Evolutionary conservation across 1,140 invertebrate species (phyloP).

Genomic region (Lysiphlebus fabarum): DNA sequence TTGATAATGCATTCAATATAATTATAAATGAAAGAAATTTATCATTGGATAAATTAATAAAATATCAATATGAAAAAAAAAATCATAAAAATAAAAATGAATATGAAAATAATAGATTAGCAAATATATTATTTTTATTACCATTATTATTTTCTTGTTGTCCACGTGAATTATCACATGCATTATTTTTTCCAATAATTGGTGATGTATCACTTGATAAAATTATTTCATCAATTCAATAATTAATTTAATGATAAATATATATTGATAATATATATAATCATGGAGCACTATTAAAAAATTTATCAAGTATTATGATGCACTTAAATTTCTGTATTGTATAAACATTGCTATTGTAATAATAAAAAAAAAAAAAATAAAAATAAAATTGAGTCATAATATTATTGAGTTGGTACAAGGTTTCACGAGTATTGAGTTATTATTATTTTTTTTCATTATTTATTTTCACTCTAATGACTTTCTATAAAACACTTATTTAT

Average conservation of each 20-base stretch:
- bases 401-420: neutral
- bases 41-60: conserved; percentile 35
- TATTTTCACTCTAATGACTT: too few relatives aligned
- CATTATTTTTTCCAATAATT: conserved; percentile 46
- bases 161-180: conserved; percentile 36
- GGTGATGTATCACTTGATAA: conserved; percentile 40
- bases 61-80: neutral
- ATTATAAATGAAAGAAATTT: conserved; percentile 34
- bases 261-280: conserved; percentile 12
- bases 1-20: conserved; percentile 19
- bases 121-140: conserved; percentile 40
- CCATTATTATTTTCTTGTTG: conserved; percentile 42
- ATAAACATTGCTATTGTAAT: too few relatives aligned
- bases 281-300: neutral
- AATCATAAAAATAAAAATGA: conserved; percentile 31
- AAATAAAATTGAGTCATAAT: neutral
- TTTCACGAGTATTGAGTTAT: neutral
- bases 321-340: too few relatives aligned
- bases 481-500: too few relatives aligned
- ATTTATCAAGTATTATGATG: neutral
- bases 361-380: too few relatives aligned
- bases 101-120: conserved; percentile 33
- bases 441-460: too few relatives aligned
- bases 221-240: conserved; percentile 46
- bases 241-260: too few relatives aligned